Conservation (phyloP, 2,888 invertebrate genomes). For the Drosophila leonis region DNA sequence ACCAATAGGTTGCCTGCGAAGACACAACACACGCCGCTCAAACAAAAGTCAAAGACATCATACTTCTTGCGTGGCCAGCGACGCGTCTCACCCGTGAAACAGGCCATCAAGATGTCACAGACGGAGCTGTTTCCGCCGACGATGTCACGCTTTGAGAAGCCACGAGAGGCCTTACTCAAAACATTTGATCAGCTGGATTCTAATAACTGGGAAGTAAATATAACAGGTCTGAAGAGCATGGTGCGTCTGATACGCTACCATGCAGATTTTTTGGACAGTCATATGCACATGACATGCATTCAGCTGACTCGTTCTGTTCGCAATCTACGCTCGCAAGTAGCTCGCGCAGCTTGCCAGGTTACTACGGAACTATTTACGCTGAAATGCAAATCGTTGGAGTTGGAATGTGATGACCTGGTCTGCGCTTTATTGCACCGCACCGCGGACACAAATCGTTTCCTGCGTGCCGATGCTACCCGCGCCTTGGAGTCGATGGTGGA, state of each 20-base stretch:
- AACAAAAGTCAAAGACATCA: conserved; percentile 83
- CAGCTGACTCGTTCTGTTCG: conserved; percentile 91
- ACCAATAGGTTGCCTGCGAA: conserved; percentile 26
- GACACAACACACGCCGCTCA: conserved; percentile 73
- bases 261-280: conserved; percentile 87
- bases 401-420: conserved; percentile 95
- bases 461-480: conserved; percentile 92
- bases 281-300: conserved; percentile 90
- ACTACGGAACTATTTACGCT: conserved; percentile 92
- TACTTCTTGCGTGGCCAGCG: conserved; percentile 81
- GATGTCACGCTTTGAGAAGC: conserved; percentile 88
- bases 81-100: conserved; percentile 83
- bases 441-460: conserved; percentile 97
- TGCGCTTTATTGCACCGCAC: conserved; percentile 93
- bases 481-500: conserved; percentile 94
- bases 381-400: conserved; percentile 87
- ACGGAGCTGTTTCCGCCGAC: conserved; percentile 81
- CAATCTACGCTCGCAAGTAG: conserved; percentile 96
- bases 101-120: conserved; percentile 79
- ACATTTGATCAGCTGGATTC: conserved; percentile 89
- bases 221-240: conserved; percentile 90
- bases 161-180: conserved; percentile 88
- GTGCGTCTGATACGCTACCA: conserved; percentile 90
- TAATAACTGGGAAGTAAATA: conserved; percentile 92
- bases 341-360: conserved; percentile 94